Base-by-base conservation (phyloP, 2,888 invertebrate genomes). In the Tetrapedia diversipes region DNA sequence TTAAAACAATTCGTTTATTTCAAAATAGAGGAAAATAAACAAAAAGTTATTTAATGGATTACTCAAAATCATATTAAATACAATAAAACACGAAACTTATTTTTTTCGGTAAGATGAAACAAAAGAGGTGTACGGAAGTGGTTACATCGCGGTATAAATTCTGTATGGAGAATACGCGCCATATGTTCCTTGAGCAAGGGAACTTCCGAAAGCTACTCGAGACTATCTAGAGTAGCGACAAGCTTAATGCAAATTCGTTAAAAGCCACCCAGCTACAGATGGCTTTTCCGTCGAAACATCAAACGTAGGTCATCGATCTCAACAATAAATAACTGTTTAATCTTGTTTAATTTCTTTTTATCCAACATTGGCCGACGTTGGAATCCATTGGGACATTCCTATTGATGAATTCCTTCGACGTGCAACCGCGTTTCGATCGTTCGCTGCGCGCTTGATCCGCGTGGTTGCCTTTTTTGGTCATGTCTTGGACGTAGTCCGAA, bases 401-500 rank as follows among this genome's bases (percentile, higher is more conserved):
- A n/a, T n/a, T n/a, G n/a, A 32, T 39, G 29, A 8, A 39, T 64
- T 39, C 16, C 24, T 16, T 2, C 16, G 14, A 43, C 47, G 41
- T 56, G 75, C 75, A 43, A 24, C 37, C 24, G 43, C 49, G 34
- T 71, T 65, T 66, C 39, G 59, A 16, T 32, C 64, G 76, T 53
- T 49, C 39, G 49, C 64, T 60, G 61, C 37, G 27, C 37, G n/a
- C 27, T 27, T 51, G 63, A 54, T 60, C 43, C 61, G 53, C 27
- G 39, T 64, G 37, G 60, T 53, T 65, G 41, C 79, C 77, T 77
- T 79, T 79, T 79, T 79, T 77, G 79, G 79, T 61, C 60, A 78
- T 41, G 59, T 68, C 67, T 61, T 72, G 64, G 65, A 41, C 59
- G 45, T 37, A 37, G 61, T 64, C 47, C 43, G 64, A 60, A 56